Percentiles rank a stretch among this genome's conserved stretches.
These are phyloP conservation scores for Neoitamus cyanurus DNA, from an alignment of 2,888 invertebrate genomes.

Conservation along the genomic window DNA sequence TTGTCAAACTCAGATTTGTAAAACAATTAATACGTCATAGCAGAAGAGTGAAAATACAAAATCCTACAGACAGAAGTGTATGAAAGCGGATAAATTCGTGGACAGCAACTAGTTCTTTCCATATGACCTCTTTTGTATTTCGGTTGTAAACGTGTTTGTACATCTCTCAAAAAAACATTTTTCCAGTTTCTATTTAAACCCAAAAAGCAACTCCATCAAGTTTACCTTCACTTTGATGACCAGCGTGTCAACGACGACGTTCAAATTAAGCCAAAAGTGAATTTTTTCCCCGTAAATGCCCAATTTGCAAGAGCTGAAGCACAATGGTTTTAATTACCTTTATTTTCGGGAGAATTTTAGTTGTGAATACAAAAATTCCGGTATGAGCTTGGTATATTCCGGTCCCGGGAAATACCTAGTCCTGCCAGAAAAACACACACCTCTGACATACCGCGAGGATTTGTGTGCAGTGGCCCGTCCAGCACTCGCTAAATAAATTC, in stretches of 20 bases:
- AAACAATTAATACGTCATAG: not conserved
- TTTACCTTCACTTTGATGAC: not conserved
- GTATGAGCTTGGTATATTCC: not conserved
- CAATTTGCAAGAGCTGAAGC: slow-evolving; percentile 9
- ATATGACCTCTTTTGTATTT: not conserved
- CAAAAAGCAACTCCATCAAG: not conserved
- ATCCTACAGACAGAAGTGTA: not conserved
- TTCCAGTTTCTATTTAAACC: not conserved
- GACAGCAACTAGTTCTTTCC: not conserved
- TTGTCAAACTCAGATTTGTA: not conserved
- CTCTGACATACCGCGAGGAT: not conserved
- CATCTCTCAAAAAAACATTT: not conserved
- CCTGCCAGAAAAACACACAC: not conserved
- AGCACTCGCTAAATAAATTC: not conserved
- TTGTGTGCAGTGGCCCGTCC: not conserved
- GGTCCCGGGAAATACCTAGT: not conserved
- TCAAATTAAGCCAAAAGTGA: not conserved
- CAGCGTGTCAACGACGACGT: not conserved
- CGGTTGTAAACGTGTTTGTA: not conserved
- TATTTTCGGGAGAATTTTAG: slow-evolving; percentile 14
- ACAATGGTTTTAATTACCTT: slow-evolving; percentile 20
- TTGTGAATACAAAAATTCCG: not conserved
- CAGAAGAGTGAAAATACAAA: not conserved
- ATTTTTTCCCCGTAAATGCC: not conserved
- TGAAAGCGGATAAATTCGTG: not conserved